Base-by-base conservation (phyloP, 2,888 invertebrate genomes). In the Nomada ferruginata region DNA sequence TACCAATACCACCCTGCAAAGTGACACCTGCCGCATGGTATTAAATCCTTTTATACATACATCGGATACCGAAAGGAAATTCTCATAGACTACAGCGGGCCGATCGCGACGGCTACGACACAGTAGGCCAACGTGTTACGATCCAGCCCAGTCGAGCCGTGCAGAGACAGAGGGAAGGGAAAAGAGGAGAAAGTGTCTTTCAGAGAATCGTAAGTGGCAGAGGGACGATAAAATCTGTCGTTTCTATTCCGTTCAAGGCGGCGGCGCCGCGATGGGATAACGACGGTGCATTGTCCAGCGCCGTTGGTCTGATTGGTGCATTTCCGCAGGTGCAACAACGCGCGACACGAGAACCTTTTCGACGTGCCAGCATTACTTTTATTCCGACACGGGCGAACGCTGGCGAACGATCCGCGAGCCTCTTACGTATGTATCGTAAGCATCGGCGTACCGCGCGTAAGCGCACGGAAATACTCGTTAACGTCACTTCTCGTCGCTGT, bases 381-480 rank as follows among this genome's bases (percentile, higher is more conserved):
- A 70, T 83, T 60, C 83, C 70, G 63, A 59, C 15, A 15, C 47
- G 11, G 47, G 47, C 36, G 36, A 36, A 36, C 20, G 61, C 29
- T 18, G 76, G 65, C 60, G 70, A 74, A 70, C 78, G 63, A 60
- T 79, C 75, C 11, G 79, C 72, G 69, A 76, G 63, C 84, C 72
- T 73, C 80, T 85, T 85, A 83, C 85, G 86, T 83, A 83, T 86
- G 85, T 86, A 85, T 86, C 85, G 80, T 79, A 69, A 73, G 85
- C 83, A 86, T 86, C 86, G 83, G 76, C 69, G 71, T 74, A 57
- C 76, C 42, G 68, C 71, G 77, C 77, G 77, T 82, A 78, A 83
- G 83, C 85, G 78, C 79, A 76, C 82, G 80, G 81, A 88, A 87
- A 87, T 85, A 88, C 87, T 89, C 89, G 87, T 89, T 89, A 89